phyloP scores from a whole-genome alignment of 2,113 vertebrate species.

The Emydura subglobosa region DNA sequence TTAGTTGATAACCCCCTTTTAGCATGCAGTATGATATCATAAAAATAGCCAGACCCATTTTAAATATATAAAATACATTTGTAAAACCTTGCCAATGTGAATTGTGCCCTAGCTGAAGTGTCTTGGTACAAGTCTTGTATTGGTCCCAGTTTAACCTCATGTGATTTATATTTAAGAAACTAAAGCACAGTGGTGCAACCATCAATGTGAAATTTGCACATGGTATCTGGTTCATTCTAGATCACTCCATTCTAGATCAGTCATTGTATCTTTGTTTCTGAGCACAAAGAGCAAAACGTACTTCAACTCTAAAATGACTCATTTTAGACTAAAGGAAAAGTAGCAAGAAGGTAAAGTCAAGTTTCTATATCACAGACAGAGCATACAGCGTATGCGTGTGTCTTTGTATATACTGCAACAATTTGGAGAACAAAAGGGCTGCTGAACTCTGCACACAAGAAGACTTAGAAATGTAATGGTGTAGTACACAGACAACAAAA shows the following conservation, averaged over 20 bases:
- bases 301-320: no score
- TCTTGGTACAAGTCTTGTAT: conserved; percentile 10
- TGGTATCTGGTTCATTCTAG: not conserved
- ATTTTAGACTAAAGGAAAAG: not conserved
- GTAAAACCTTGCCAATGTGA: not conserved
- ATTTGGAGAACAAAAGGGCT: not conserved
- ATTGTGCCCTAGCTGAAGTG: conserved; percentile 39
- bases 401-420: not conserved
- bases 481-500: not conserved
- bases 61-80: conserved; percentile 11
- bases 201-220: conserved; percentile 6
- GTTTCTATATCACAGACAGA: not conserved
- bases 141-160: conserved; percentile 16
- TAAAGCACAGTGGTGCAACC: conserved; percentile 42
- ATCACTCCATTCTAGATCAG: no score
- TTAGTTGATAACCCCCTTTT: conserved; percentile 1
- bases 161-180: conserved; percentile 27
- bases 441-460: not conserved
- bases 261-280: no score
- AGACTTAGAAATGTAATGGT: conserved; percentile 5
- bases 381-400: accelerated
- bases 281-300: no score
- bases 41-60: conserved; percentile 40
- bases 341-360: not conserved
- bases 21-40: conserved; percentile 23